Evolutionary conservation across 2,113 vertebrate genomes (phyloP).

Genomic region (Nanorana parkeri): DNA sequence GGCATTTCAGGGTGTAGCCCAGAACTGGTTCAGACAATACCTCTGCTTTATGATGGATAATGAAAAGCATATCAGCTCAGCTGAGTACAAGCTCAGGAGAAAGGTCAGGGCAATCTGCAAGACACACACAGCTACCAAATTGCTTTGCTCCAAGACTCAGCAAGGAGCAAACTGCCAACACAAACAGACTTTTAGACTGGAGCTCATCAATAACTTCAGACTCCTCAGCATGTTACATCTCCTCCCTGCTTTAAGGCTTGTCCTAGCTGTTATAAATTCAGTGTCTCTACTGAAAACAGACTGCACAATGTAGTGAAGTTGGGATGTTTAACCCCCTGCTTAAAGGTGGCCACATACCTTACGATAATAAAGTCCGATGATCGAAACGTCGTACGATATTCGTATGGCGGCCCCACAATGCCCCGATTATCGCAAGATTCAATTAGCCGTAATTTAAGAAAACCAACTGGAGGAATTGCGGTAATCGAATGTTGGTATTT

Average conservation of each 20-base stretch:
- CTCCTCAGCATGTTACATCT: constrained; percentile 30
- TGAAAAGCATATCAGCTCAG: constrained; percentile 29
- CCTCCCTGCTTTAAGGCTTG: neutral
- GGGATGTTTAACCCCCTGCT: constrained; percentile 3
- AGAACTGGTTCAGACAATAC: constrained; percentile 49
- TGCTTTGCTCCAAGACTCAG: neutral
- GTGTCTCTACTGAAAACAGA: neutral
- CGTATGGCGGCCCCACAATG: no score
- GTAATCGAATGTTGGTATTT: no score
- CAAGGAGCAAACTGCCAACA: constrained; percentile 10
- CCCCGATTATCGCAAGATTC: no score
- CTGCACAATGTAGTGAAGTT: neutral
- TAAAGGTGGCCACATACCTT: no score
- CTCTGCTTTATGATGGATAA: constrained; percentile 43
- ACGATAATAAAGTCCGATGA: no score
- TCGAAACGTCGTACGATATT: no score
- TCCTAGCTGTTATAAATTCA: constrained; percentile 11
- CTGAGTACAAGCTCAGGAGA: constrained; percentile 27
- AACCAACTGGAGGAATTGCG: no score
- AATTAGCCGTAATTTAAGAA: no score
- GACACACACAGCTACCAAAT: constrained; percentile 47
- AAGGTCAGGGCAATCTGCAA: constrained; percentile 41
- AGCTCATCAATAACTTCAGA: constrained; percentile 1
- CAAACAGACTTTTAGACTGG: constrained; percentile 28
- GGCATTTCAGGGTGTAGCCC: constrained; percentile 37